Base-by-base conservation (phyloP, 2,797 vertebrate genomes). In the Babyrousa celebensis region DNA sequence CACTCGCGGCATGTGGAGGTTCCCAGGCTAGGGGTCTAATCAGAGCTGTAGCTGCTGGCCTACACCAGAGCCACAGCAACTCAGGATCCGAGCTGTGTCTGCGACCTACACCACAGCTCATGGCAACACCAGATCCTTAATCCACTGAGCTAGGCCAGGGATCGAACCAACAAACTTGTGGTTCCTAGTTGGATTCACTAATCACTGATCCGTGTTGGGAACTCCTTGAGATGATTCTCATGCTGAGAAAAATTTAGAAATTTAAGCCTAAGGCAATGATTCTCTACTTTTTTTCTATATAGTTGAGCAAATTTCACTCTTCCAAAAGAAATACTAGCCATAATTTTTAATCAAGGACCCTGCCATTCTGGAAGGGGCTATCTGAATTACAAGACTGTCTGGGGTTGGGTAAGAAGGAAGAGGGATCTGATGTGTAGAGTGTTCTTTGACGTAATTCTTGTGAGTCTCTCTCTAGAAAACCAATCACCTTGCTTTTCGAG, bases 251-350 rank as follows among this genome's bases (percentile, higher is more conserved):
- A 82, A 58, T 36, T 54, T 48, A 17, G 75, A 60, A 36, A n/a
- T 40, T 95, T 80, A 80, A 82, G 25, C 75, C 14, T 52, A 43
- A 96, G 23, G 36, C 12, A 70, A 78, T n/a, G 25, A 80, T 70
- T 52, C 70, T 95, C 71, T 60, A 78, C 6, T 65, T 77, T 91
- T 58, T 36, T n/a, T 14, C 43, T 82, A 15, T 18, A 20, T 48
- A 68, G 52, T 27, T 72, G 20, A 68, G 72, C 21, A 92, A 78
- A 89, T 65, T 65, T 56, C 16, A 74, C 3, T 10, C 65, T 89
- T 68, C 5, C 29, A 27, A 52, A 95, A 84, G 62, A 93, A 87
- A 96, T 65, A 70, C 60, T 60, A 92, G 36, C 40, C 9, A 71
- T 18, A 36, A 36, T 71, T 54, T 88, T 89, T 18, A 75, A 1